Conservation (phyloP, 2,888 invertebrate species). For the Cheilosia impressa region DNA sequence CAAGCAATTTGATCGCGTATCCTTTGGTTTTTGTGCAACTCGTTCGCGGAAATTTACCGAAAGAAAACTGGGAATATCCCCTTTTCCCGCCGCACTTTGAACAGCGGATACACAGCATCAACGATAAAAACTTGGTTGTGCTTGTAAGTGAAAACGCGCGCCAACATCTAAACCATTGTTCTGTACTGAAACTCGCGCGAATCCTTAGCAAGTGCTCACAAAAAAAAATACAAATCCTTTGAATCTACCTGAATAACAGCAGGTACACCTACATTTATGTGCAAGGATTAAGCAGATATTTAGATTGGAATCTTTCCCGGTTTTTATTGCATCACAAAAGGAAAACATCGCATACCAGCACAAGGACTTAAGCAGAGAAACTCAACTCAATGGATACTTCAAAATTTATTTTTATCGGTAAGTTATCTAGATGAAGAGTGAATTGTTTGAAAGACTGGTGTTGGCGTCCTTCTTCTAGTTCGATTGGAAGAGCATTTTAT, state of each 20-base stretch:
- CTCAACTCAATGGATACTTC: slow-evolving; percentile 74
- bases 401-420: slow-evolving; percentile 75
- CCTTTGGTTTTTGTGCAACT: slow-evolving; percentile 20
- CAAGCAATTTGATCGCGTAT: slow-evolving; percentile 29
- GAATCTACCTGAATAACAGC: not conserved
- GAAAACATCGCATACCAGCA: slow-evolving; percentile 21
- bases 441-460: not conserved
- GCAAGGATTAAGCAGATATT: slow-evolving; percentile 19
- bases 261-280: slow-evolving; percentile 21
- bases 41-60: slow-evolving; percentile 1
- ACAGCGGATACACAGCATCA: not conserved
- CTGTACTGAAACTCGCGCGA: not conserved
- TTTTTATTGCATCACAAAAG: slow-evolving; percentile 40
- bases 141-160: slow-evolving; percentile 3
- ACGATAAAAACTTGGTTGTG: not conserved
- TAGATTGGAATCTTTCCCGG: slow-evolving; percentile 18
- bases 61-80: slow-evolving; percentile 1
- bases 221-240: no score
- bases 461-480: slow-evolving; percentile 22
- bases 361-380: slow-evolving; percentile 44
- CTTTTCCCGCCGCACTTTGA: not conserved
- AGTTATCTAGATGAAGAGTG: slow-evolving; percentile 34
- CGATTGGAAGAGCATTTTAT: slow-evolving; percentile 15
- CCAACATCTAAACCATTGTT: not conserved
- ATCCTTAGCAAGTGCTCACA: slow-evolving; percentile 2